Base-by-base conservation (phyloP, 2,113 vertebrate genomes). In the Chitala chitala region DNA sequence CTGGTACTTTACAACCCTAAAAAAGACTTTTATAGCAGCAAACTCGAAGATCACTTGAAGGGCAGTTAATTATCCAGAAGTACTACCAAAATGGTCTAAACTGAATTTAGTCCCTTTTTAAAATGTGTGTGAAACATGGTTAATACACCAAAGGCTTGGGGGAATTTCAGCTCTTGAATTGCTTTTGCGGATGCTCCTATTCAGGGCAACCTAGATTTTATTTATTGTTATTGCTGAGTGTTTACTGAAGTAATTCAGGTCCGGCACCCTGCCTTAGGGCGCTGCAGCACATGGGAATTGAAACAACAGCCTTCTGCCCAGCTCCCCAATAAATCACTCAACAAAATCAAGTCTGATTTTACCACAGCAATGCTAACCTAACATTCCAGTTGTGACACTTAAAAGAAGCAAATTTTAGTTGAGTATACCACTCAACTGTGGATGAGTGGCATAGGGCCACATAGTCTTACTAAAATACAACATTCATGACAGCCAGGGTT, bases 401-500 rank as follows among this genome's bases (percentile, higher is more conserved):
- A 51, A 22, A 31, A 48, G 22, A 44, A 51, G 20, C 12, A 12
- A 71, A 10, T 54, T 24, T 24, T 72, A 33, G 20, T 8, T 44
- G 59, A 51, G 54, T 13, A 66, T 54, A 56, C 50, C 69, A 74
- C 42, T 36, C n/a, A 48, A 65, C 54, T 36, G 33, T 69, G 65
- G 42, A 61, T 42, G 46, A 66, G 53, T 63, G 33, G 6, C 59
- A n/a, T 17, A 36, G 71, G 65, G 64, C 59, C 50, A 59, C 76
- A 72, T 78, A n/a, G 64, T 72, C 29, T 69, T 79, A 75, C 75
- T 79, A 81, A 80, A 48, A 74, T 74, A 81, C 75, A 79, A 65
- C 69, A 77, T 76, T 80, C 78, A 64, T 74, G 78, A 82, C 78
- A 78, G 54, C 72, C 74, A 31, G 72, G 77, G 79, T 82, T 82